Evolutionary conservation across 1,140 invertebrate genomes (phyloP), one percentile per base, ranked within the genome.

Genomic region (Trichonephila inaurata): DNA sequence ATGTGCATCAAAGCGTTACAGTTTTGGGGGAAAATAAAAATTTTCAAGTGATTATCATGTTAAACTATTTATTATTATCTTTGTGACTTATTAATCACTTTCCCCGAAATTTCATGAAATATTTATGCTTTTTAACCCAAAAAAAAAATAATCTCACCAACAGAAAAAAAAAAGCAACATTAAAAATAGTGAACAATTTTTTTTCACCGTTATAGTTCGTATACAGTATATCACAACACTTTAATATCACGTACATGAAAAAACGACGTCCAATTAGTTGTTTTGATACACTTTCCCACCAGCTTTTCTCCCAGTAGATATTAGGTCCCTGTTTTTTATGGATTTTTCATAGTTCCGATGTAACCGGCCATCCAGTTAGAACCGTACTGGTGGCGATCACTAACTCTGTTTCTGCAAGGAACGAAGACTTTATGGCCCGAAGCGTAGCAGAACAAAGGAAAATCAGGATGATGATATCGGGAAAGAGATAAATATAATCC

Each of bases 361-460:
- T 95, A 7, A 96, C 95, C 21, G 96, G 97, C 94, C 91, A 95
- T 95, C 97, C 97, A 97, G 91, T 96, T 94, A 10, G 95, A 94
- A 0, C 97, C 97, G 95, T 97, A 97, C 95, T 97, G 12, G 96
- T 96, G 77, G 95, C 94, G 69, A 97, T 96, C 92, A 97, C 97
- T 40, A 95, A 94, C 85, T 96, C 94, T 14, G 96, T 96, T 77
- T 97, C 95, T n/a, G 95, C 97, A 97, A 24, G 97, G 97, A 51
- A 97, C 96, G 66, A 96, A 95, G 8, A 97, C 95, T 94, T 96
- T 96, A n/a, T 97, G 83, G 12, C 96, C 96, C 10, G 94, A 91
- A 97, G 96, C 66, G 96, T 95, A 10, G 96, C 97, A 96, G 96
- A 97, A 95, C 96, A 97, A 97, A 94, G 6, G 95, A 95, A 97